Evolutionary conservation across 2,113 vertebrate species (phyloP), one percentile per base, ranked within the genome.

Genomic region (Accipiter cooperii): DNA sequence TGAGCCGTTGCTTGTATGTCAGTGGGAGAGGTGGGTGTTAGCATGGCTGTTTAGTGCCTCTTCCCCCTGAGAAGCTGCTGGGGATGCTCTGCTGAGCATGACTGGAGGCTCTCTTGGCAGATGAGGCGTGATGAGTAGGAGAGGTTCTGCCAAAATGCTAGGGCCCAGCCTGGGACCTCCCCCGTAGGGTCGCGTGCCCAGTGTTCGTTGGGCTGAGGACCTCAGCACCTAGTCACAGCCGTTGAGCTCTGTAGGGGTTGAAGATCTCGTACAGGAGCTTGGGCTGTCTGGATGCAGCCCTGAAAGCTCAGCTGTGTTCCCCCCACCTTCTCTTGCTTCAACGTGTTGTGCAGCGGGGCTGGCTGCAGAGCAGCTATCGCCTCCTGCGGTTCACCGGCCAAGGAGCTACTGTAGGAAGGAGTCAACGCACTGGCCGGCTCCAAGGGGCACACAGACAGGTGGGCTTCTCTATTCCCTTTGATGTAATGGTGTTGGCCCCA

Each of bases 341-440:
- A 2, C 0, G 1, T 9, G 38, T n/a, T 3, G n/a, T 54, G 76
- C 52, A 6, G 10, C 26, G 47, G 69, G 31, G 28, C 47, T 26
- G 47, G 47, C 15, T 52, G 60, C 28, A 25, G 66, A 26, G 57
- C 25, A 16, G 77, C 25, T 31, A 2, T 8, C 34, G 86, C 44
- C 24, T 52, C 34, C 57, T 18, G 44, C 0, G 1, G 6, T 28
- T 76, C 46, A 14, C 60, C 1, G 5, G 25, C n/a, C 69, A 6
- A 14, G 34, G 61, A 49, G 54, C 63, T 1, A 0, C 63, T 36
- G 34, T 6, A 18, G 78, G 65, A 74, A 26, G 47, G 38, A 46
- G 51, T 65, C n/a, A 3, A 2, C 0, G 1, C 4, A 0, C 34
- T 26, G 31, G 8, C 18, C 1, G 0, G 81, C 44, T 66, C 42